A percentile compares a stretch with the other conserved stretches of the same genome.
These are phyloP conservation scores for Pseudomyrmex flavicornis DNA, from an alignment of 1,140 invertebrate genomes.

Conservation along the genomic window DNA sequence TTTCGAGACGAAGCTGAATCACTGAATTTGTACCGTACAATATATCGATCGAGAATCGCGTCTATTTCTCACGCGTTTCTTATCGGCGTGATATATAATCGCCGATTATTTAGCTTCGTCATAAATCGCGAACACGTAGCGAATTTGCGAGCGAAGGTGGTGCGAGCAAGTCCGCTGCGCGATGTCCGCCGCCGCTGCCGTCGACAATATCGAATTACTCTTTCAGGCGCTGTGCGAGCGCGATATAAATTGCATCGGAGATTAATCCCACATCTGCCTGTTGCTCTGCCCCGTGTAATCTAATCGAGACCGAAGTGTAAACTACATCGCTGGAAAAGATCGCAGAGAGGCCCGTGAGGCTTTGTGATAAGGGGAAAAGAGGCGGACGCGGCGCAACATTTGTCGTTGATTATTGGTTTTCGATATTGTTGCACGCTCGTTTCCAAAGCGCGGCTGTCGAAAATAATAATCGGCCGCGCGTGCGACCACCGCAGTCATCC, in stretches of 20 bases:
- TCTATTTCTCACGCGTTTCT: conserved; percentile 15
- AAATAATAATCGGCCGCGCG: conserved; percentile 48
- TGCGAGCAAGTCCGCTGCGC: background rate
- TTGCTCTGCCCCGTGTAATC: conserved; percentile 48
- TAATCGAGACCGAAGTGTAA: conserved; percentile 53
- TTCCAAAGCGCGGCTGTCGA: conserved; percentile 25
- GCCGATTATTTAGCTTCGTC: conserved; percentile 23
- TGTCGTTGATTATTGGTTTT: conserved; percentile 61
- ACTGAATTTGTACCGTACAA: background rate
- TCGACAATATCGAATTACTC: conserved; percentile 48
- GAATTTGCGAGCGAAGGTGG: conserved; percentile 12
- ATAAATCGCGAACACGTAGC: conserved; percentile 25
- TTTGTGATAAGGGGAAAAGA: background rate
- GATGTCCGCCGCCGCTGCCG: background rate
- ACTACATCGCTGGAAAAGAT: conserved; percentile 54
- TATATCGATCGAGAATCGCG: background rate
- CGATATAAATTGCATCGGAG: conserved; percentile 50
- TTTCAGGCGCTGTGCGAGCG: conserved; percentile 21
- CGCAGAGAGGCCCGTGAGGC: background rate
- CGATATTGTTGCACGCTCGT: conserved; percentile 48
- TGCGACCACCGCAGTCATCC: conserved; percentile 18
- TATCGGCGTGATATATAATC: conserved; percentile 19
- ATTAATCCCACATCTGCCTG: conserved; percentile 57
- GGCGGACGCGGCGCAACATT: conserved; percentile 27
- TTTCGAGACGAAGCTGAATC: too few relatives aligned